Evolutionary conservation across 23 tunicate genomes (phyloP).

Genomic region (Ciona savignyi): DNA sequence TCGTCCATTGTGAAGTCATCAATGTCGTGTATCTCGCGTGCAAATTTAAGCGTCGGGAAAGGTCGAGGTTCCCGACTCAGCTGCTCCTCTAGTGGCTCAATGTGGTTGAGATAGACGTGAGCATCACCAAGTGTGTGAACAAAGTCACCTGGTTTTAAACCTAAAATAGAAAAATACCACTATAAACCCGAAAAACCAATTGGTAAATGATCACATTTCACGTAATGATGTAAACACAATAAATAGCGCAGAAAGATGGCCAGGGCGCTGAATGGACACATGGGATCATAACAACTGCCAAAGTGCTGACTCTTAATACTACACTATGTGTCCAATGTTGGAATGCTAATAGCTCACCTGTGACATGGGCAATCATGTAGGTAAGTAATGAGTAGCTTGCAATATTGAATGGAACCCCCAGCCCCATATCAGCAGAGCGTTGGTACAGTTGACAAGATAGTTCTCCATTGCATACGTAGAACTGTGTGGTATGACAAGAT

Average conservation of each 20-base stretch:
- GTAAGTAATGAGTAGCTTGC: conserved; percentile 94
- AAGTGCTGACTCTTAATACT: no score
- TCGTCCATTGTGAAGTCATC: conserved; percentile 82
- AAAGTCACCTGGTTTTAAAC: conserved; percentile 91
- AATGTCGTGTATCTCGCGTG: conserved; percentile 36
- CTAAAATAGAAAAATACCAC: conserved; percentile 17
- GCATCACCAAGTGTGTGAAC: conserved; percentile 98
- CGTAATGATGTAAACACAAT: no score
- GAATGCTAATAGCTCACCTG: conserved; percentile 36
- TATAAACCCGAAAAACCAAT: no score
- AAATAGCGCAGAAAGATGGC: no score
- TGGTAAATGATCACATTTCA: no score
- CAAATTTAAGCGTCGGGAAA: conserved; percentile 72
- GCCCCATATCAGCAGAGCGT: conserved; percentile 95
- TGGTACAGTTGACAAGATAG: conserved; percentile 95
- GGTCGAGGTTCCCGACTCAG: conserved; percentile 62
- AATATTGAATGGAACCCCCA: conserved; percentile 97
- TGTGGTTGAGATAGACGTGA: conserved; percentile 87
- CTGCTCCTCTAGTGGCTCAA: conserved; percentile 71
- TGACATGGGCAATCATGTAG: conserved; percentile 96
- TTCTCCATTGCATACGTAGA: conserved; percentile 90
- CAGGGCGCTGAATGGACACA: no score
- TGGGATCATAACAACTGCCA: no score
- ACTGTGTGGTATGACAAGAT: no score
- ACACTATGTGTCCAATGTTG: no score